These are phyloP conservation scores for Escarpia spicata DNA, from an alignment of 2,888 invertebrate species.

Conservation along the genomic window DNA sequence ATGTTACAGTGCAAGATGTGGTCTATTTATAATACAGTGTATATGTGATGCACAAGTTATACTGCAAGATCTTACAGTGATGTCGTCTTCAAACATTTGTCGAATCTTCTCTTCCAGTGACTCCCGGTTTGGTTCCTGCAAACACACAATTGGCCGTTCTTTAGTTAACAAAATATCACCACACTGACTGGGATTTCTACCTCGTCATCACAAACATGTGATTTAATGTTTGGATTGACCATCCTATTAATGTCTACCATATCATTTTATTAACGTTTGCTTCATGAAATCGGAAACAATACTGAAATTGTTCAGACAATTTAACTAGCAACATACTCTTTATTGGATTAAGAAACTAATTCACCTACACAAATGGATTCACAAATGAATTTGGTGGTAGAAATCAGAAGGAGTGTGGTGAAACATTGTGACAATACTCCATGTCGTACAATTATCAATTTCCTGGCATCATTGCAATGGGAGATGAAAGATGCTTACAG, in stretches of 20 bases:
- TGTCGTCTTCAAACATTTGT: slow-evolving; percentile 60
- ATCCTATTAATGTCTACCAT: neutral
- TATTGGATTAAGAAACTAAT: neutral
- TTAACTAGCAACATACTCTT: neutral
- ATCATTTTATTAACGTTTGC: neutral
- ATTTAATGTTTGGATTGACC: too few relatives aligned
- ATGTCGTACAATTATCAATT: neutral
- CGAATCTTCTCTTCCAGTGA: slow-evolving; percentile 52
- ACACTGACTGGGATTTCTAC: neutral
- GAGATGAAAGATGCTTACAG: slow-evolving; percentile 47
- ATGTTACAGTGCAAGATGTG: neutral
- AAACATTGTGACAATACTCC: neutral
- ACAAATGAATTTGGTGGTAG: neutral
- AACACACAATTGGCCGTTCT: neutral
- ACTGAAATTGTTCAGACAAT: too few relatives aligned
- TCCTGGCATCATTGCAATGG: too few relatives aligned
- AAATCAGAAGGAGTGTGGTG: neutral
- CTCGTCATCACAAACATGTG: neutral
- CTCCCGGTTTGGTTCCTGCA: slow-evolving; percentile 33
- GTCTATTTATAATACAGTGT: neutral
- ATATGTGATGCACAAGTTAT: neutral
- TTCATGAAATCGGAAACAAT: too few relatives aligned
- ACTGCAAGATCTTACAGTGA: slow-evolving; percentile 51
- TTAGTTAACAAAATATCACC: neutral
- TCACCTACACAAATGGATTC: neutral